These are phyloP conservation scores for Eucidaris tribuloides DNA, from an alignment of 35 echinoderm and acorn worm genomes.

Conservation along the genomic window DNA sequence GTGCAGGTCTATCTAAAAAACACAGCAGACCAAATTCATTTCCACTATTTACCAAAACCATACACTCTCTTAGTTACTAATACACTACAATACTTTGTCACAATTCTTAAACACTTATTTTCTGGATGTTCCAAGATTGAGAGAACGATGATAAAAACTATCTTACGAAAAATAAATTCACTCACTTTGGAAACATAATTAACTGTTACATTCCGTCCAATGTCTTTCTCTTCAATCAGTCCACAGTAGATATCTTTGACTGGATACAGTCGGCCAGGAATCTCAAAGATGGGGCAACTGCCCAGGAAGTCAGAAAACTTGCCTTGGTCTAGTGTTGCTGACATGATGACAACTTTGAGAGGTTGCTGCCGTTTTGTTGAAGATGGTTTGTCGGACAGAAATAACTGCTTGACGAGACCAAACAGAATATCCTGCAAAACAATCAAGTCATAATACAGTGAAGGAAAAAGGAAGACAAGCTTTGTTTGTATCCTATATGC, in stretches of 20 bases:
- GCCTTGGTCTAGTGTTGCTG: slow-evolving; percentile 81
- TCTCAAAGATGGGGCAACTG: slow-evolving; percentile 75
- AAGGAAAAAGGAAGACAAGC: neutral
- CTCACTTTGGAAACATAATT: slow-evolving; percentile 93
- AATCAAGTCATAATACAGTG: neutral
- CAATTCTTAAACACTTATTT: no score
- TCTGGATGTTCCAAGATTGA: no score
- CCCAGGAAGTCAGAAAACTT: slow-evolving; percentile 80
- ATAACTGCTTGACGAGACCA: slow-evolving; percentile 91
- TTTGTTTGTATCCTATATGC: no score
- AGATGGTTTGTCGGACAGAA: slow-evolving; percentile 45
- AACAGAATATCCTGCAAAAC: slow-evolving; percentile 84
- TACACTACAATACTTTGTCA: no score
- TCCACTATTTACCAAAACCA: no score
- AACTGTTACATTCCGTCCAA: slow-evolving; percentile 62
- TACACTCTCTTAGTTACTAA: no score
- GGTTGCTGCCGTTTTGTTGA: slow-evolving; percentile 41
- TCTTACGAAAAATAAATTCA: neutral
- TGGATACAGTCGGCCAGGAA: slow-evolving; percentile 75
- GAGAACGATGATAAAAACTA: no score
- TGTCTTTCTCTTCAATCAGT: slow-evolving; percentile 66
- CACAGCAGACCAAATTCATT: no score
- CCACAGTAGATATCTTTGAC: slow-evolving; percentile 87
- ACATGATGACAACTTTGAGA: slow-evolving; percentile 80
- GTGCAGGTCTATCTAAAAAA: no score